Evolutionary conservation across 2,888 invertebrate species (phyloP).

Genomic region (Saturnia pavonia): DNA sequence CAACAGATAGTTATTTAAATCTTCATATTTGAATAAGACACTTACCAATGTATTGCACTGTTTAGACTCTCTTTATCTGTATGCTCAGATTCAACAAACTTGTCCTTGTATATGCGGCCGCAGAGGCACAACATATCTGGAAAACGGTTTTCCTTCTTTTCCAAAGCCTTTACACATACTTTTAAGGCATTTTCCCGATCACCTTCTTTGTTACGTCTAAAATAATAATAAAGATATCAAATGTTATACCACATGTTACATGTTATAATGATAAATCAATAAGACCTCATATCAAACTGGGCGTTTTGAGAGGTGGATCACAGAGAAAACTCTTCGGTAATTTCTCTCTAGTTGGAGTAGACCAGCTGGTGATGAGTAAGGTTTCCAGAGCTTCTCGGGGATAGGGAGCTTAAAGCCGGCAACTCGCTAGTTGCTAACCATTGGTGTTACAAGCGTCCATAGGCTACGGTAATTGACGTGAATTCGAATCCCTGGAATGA

Average conservation of each 20-base stretch:
- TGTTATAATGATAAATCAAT: too few species aligned
- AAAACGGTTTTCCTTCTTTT: conserved; percentile 96
- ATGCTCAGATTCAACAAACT: conserved; percentile 97
- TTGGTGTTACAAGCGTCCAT: too few species aligned
- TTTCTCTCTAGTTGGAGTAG: too few species aligned
- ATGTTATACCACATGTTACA: background rate
- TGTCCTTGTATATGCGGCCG: conserved; percentile 98
- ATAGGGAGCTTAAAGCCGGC: too few species aligned
- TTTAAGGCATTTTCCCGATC: conserved; percentile 96
- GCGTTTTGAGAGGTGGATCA: too few species aligned
- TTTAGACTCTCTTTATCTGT: conserved; percentile 92
- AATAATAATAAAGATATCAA: conserved; percentile 25
- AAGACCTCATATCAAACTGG: too few species aligned
- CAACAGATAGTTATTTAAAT: background rate
- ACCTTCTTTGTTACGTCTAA: conserved; percentile 94
- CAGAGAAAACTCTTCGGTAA: too few species aligned
- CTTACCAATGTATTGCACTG: conserved; percentile 95
- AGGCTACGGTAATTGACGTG: too few species aligned
- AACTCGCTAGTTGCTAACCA: too few species aligned
- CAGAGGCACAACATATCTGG: conserved; percentile 99
- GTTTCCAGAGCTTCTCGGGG: too few species aligned
- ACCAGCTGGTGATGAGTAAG: too few species aligned
- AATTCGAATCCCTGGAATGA: too few species aligned
- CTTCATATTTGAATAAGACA: conserved; percentile 9
- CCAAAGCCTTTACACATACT: conserved; percentile 94